Evolutionary conservation across 2,888 invertebrate species (phyloP), one percentile per base, ranked within the genome.

Genomic region (Eupsilia transversa): DNA sequence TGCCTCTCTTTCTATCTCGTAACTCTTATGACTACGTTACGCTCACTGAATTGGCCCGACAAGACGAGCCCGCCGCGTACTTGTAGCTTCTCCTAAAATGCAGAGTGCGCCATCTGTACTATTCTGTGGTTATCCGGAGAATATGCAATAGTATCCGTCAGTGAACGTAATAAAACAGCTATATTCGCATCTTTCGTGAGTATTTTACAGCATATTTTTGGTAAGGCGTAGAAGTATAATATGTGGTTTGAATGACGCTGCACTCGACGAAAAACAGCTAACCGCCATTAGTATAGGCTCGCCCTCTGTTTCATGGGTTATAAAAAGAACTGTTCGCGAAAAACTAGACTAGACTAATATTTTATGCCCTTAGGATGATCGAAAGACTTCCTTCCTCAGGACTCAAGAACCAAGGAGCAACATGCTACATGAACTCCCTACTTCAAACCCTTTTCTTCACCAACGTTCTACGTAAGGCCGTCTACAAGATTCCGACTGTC

Each of bases 391-490:
- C 43, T 57, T 91, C 2, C 86, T 6, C 88, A 95, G 99, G 99
- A 30, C 97, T 99, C 61, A 99, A 99, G 94, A 99, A 99, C 95
- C 99, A 99, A 96, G 99, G 99, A 67, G 99, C 99, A 54, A 99
- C 99, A 0, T 99, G 99, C 94, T 99, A 99, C 94, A 99, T 99
- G 99, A 99, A 99, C 94, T 99, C 99, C 0, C 97, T 99, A 57
- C 97, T 99, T 46, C 99, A 99, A 96, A 99, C 99, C 0, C 96
- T 99, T 20, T 99, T 99, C 96, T 99, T 99, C 94, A 99, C 99
- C 12, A 99, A 99, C 95, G 97, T 98, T 80, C 94, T 98, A 76
- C 97, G 98, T 59, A 97, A 99, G 97, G 99, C 99, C 43, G 99
- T 99, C 33, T 99, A 99, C 93, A 98, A 99, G 95, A 99, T 99